Percentiles rank a stretch among this genome's conserved stretches.
phyloP scores from a whole-genome alignment of 2,113 vertebrate genomes.

The Rostratula benghalensis region DNA sequence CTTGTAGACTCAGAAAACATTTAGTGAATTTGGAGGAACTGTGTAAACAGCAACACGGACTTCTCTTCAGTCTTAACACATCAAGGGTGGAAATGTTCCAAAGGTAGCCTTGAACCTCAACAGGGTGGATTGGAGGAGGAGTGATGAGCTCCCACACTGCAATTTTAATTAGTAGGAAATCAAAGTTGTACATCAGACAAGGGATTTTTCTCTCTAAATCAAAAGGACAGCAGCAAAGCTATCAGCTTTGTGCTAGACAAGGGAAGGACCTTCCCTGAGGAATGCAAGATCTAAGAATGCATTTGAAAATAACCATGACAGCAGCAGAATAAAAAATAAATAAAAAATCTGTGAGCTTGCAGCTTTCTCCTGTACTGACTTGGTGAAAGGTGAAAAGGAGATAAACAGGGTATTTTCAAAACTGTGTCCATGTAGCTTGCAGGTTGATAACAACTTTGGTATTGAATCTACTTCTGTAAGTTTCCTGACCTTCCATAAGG shows the following conservation, averaged over 20 bases:
- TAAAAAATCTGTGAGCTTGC: neutral
- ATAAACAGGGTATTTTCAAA: neutral
- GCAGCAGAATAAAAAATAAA: neutral
- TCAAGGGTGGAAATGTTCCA: neutral
- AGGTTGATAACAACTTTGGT: neutral
- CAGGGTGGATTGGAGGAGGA: neutral
- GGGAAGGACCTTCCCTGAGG: slow-evolving; percentile 4
- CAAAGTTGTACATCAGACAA: slow-evolving; percentile 45
- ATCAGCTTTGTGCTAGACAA: neutral
- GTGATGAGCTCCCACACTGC: neutral
- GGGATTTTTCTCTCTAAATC: slow-evolving; percentile 40
- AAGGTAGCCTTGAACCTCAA: slow-evolving; percentile 19
- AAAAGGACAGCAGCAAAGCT: neutral
- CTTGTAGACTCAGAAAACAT: neutral
- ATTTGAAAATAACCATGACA: slow-evolving; percentile 27
- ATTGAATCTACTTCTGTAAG: neutral
- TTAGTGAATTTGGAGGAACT: neutral
- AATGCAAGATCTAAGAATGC: slow-evolving; percentile 19
- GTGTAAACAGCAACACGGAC: neutral
- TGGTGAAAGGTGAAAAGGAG: neutral
- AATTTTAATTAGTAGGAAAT: slow-evolving; percentile 55
- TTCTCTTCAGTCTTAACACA: neutral
- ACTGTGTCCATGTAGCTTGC: neutral
- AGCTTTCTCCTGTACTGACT: neutral
- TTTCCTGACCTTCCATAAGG: neutral